Base-by-base conservation (phyloP, 2,797 vertebrate species). In the Benthosema pterotum region DNA sequence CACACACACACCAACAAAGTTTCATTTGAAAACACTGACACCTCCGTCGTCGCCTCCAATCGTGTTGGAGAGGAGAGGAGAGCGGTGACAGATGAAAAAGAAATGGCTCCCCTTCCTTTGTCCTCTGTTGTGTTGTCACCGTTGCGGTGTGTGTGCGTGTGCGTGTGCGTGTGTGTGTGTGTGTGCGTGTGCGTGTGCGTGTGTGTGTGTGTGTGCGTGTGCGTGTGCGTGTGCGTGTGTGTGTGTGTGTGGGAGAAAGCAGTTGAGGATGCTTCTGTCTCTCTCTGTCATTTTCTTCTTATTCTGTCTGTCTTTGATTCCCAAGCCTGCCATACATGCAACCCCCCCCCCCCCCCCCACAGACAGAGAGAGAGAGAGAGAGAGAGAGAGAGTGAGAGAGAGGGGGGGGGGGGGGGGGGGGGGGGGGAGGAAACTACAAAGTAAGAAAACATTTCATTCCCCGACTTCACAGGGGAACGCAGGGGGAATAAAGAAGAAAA, bases 51-150 rank as follows among this genome's bases (percentile, higher is more conserved):
- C 69, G 12, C 57, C 73, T 85, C 9, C n/a, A n/a, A n/a, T n/a
- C n/a, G n/a, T n/a, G n/a, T n/a, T n/a, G n/a, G n/a, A n/a, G n/a
- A n/a, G n/a, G n/a, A 12, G 74, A 68, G 70, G 74, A 68, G 70
- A 84, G 72, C 73, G 66, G 77, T 86, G 89, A 89, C 85, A 88
- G 89, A 90, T 83, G 69, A 78, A 82, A n/a, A 80, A 81, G 83
- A 74, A 75, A 80, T 74, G 19, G 60, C 82, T 83, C 78, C 42
- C 62, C 47, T 49, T 49, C 47, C 47, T 49, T 38, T 38, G 32
- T 38, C n/a, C 47, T 49, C 47, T 15, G n/a, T 17, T 49, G 47
- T 17, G 47, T 17, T 17, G 15, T 15, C 17, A 15, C 4, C 5
- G 22, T 25, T 25, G 22, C 3, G 8, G 32, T 38, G 32, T 25